A percentile compares a stretch with the other conserved stretches of the same genome.
Conservation (phyloP, 2,888 invertebrate genomes). For the Osmoderma eremita region DNA sequence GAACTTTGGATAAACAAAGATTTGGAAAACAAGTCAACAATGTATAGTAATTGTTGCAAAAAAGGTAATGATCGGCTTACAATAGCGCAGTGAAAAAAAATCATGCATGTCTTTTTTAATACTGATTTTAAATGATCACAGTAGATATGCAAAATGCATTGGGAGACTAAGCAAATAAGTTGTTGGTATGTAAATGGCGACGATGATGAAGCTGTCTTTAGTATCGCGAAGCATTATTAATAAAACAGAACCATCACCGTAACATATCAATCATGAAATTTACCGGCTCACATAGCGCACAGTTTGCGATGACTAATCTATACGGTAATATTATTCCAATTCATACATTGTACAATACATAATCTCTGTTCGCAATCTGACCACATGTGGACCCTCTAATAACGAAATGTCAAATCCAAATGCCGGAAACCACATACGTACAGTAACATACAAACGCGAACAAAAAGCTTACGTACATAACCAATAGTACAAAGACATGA, state of each 20-base stretch:
- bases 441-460: conserved; percentile 13
- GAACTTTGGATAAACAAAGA: too few species aligned
- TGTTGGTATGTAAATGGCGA: too few species aligned
- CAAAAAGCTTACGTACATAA: conserved; percentile 21
- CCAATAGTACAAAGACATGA: conserved; percentile 29
- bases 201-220: too few species aligned
- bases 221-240: too few species aligned
- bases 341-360: conserved; percentile 30
- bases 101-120: too few species aligned
- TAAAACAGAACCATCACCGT: background rate
- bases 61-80: too few species aligned
- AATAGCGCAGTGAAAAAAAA: too few species aligned
- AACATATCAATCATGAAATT: conserved; percentile 7
- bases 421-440: conserved; percentile 41
- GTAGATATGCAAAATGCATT: too few species aligned
- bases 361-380: conserved; percentile 41
- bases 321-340: conserved; percentile 39
- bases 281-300: background rate
- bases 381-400: conserved; percentile 45
- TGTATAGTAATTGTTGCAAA: too few species aligned
- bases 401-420: conserved; percentile 43
- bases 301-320: conserved; percentile 6
- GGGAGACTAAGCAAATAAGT: too few species aligned
- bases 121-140: too few species aligned
- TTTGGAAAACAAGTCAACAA: too few species aligned